These are phyloP conservation scores for Peromyscus nudipes DNA, from an alignment of 2,797 vertebrate species.

Conservation along the genomic window DNA sequence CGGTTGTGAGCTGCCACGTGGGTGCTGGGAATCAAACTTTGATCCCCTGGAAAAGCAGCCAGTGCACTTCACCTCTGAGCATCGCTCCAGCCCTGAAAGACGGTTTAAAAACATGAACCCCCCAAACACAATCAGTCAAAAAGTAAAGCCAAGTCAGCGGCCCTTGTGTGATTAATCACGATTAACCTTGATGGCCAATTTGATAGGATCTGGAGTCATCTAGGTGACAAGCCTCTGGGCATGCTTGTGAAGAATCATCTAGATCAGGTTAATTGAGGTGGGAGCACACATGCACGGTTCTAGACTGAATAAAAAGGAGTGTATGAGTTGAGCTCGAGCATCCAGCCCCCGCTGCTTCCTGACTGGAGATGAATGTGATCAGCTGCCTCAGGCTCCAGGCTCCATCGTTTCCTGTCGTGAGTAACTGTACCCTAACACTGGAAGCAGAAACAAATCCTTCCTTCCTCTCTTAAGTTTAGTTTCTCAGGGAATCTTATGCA, in stretches of 20 bases:
- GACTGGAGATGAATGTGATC: no score
- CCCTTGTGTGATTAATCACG: not conserved
- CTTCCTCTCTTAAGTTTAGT: not conserved
- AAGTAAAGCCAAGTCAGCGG: not conserved
- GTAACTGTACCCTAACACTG: not conserved
- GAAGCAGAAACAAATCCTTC: not conserved
- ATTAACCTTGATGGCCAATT: not conserved
- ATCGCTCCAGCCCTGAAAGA: not conserved
- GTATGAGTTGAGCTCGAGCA: no score
- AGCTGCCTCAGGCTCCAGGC: not conserved
- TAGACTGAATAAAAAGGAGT: not conserved
- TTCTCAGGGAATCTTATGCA: not conserved
- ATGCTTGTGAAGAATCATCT: not conserved
- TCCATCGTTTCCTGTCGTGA: no score
- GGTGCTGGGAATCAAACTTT: not conserved
- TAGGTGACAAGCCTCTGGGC: not conserved
- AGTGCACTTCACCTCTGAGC: not conserved
- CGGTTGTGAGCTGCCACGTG: not conserved
- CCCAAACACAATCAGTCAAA: not conserved
- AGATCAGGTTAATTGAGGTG: no score
- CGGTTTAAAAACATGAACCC: not conserved
- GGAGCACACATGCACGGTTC: not conserved
- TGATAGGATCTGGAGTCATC: not conserved
- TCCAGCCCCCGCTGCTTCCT: not conserved
- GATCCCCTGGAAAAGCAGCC: not conserved